These are phyloP conservation scores for Avahi laniger DNA, from an alignment of 2,797 vertebrate genomes.

Conservation along the genomic window DNA sequence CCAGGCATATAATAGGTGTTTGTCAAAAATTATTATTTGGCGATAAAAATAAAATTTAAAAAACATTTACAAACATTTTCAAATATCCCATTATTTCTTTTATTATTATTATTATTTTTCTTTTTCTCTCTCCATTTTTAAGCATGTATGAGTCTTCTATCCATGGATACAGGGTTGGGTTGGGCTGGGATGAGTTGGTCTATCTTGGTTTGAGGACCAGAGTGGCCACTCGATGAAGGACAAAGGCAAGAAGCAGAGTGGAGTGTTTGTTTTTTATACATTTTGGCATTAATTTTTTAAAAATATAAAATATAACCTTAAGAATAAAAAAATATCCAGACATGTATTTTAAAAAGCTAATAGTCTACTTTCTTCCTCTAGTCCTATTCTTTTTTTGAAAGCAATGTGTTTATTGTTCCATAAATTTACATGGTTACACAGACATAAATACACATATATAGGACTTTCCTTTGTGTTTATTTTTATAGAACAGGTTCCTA, in stretches of 20 bases:
- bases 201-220: neutral
- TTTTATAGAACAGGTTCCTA: constrained; percentile 30
- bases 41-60: neutral
- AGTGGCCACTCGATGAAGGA: neutral
- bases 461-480: neutral
- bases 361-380: neutral
- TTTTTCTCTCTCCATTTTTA: neutral
- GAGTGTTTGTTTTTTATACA: neutral
- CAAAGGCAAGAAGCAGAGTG: neutral
- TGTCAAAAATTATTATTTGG: neutral
- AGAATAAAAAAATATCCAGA: neutral
- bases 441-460: neutral
- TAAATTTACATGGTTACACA: neutral
- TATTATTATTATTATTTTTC: neutral
- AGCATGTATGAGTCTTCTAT: neutral
- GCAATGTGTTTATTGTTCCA: neutral
- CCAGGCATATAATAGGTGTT: neutral
- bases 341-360: constrained; percentile 4
- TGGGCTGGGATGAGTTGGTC: neutral
- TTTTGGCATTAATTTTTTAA: neutral
- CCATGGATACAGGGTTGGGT: neutral
- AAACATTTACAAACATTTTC: neutral
- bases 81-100: neutral
- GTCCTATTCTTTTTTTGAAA: constrained; percentile 11
- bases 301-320: neutral